Evolutionary conservation across 2,113 vertebrate genomes (phyloP), one percentile per base, ranked within the genome.

Genomic region (Cephalopterus ornatus): DNA sequence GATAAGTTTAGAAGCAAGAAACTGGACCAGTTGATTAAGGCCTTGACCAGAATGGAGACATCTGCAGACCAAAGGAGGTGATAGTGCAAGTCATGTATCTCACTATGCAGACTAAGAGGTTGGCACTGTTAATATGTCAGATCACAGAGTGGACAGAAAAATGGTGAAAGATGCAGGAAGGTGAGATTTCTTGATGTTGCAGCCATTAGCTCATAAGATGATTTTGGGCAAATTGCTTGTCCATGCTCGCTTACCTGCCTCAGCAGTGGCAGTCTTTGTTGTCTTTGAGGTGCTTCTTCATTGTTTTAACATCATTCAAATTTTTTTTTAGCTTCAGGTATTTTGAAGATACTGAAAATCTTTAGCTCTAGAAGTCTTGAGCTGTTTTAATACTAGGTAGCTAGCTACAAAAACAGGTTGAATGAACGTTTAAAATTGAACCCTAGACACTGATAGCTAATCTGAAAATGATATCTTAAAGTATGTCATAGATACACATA

Each of bases 21-120:
- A 8, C 24, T 42, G 18, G 5, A 26, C 14, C 22, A 44, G 2
- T 3, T 35, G 14, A 26, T 52, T n/a, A 49, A 83, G 19, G 12
- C 26, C 33, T 88, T 66, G 61, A 23, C 61, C 37, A 79, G 65
- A 18, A 42, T 26, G 13, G 22, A 55, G 71, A 55, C 8, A 7
- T 22, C 9, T 70, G n/a, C 19, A 42, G 19, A 17, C 28, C 37
- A 26, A 28, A 65, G 44, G 33, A 79, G 22, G 3, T 49, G 13
- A 11, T 17, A 61, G 8, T 19, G 39, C 8, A 73, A 77, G 62
- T 47, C 14, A 2, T 5, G 1, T 32, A 59, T 63, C n/a, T 66
- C 26, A 11, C 27, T 1, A 3, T 3, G 1, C 14, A 58, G 42
- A 35, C 41, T 30, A 30, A 20, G n/a, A 75, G 18, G 9, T 2